A percentile compares a stretch with the other conserved stretches of the same genome.
phyloP scores from a whole-genome alignment of 1,140 invertebrate species.

The Ridgeia piscesae region DNA sequence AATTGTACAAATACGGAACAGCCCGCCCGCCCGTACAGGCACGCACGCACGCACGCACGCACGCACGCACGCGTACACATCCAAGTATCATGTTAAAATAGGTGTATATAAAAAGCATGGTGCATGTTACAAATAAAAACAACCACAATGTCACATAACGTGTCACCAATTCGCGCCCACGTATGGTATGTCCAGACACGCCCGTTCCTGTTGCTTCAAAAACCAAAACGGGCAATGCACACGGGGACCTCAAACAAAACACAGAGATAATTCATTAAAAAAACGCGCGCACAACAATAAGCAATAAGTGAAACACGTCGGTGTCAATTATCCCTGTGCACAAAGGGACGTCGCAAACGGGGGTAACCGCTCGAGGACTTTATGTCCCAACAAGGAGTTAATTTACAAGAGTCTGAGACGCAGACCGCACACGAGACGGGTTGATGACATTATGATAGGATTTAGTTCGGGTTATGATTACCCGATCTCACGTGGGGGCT shows the following conservation, averaged over 20 bases:
- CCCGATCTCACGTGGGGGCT: neutral
- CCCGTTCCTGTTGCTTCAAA: neutral
- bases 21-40: neutral
- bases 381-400: neutral
- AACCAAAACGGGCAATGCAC: neutral
- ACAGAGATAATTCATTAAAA: neutral
- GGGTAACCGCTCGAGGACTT: neutral
- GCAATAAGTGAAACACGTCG: neutral
- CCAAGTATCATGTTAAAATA: neutral
- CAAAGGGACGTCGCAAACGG: neutral
- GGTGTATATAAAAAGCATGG: neutral
- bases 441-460: conserved; percentile 1
- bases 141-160: neutral
- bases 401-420: neutral
- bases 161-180: neutral
- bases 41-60: neutral
- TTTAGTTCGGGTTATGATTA: neutral
- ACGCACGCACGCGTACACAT: neutral
- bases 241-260: neutral
- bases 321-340: neutral
- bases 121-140: neutral
- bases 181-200: neutral
- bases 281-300: neutral
- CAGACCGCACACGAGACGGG: neutral
- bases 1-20: no score